Evolutionary conservation across 2,797 vertebrate genomes (phyloP).

Genomic region (Mormyrops attenuatus): DNA sequence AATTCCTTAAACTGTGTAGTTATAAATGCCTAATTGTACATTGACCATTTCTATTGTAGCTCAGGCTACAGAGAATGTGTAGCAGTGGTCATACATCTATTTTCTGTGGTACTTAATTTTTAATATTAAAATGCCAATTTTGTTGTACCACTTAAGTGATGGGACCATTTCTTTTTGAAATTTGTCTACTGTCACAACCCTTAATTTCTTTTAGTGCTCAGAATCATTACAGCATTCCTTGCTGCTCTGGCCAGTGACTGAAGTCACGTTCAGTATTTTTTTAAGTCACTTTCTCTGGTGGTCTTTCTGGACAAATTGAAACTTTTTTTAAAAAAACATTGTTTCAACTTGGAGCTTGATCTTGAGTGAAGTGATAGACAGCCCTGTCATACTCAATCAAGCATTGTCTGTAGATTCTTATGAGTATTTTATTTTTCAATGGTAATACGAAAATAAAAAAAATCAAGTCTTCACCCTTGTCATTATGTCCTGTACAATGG

Average conservation of each 20-base stretch:
- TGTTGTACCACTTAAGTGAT: neutral
- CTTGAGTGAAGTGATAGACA: neutral
- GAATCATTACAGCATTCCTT: neutral
- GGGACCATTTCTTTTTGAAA: neutral
- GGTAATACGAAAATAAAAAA: neutral
- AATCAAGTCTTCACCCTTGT: neutral
- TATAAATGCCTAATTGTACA: no score
- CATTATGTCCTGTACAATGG: neutral
- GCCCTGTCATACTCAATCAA: neutral
- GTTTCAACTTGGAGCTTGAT: neutral
- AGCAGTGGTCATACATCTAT: neutral
- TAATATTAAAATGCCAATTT: neutral
- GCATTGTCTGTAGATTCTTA: neutral
- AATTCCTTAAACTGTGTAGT: neutral
- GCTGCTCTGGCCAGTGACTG: neutral
- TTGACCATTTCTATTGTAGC: neutral
- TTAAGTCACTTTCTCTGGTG: neutral
- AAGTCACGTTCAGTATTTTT: neutral
- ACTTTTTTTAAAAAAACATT: neutral
- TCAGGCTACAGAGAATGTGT: neutral
- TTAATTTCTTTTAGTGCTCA: neutral
- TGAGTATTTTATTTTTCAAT: neutral
- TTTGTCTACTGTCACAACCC: neutral
- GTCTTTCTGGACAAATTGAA: neutral
- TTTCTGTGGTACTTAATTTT: neutral